Base-by-base conservation (phyloP, 2,797 vertebrate genomes). In the Staurois parvus region DNA sequence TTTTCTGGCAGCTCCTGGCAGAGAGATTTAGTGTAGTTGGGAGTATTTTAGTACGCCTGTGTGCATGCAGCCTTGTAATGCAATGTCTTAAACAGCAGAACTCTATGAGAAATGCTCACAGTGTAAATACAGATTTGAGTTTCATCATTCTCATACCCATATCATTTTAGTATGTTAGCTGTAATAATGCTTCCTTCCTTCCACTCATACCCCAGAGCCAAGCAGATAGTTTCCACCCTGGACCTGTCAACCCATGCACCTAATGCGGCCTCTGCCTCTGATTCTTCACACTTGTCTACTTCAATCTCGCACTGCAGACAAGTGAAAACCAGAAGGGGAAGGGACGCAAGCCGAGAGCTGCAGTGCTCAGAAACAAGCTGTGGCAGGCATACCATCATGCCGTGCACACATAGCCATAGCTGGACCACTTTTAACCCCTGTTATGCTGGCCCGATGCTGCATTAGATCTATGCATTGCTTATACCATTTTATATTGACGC, bases 251-350 rank as follows among this genome's bases (percentile, higher is more conserved):
- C 87, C 92, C 88, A 2, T 10, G 90, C 90, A 82, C 89, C 89
- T 88, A 90, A 91, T 87, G 88, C 88, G 86, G 88, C 88, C 90
- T 89, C 89, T 88, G 90, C 89, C 88, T 90, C 56, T 88, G 91
- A 91, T 91, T 90, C 91, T 90, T 93, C 91, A 93, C 91, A 92
- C 91, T 92, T 92, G 92, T 92, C 90, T 90, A 12, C 90, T 93
- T 83, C 88, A 76, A 90, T 93, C 89, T 91, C 79, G 4, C 78
- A 4, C 85, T 9, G 29, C 73, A 13, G 90, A 90, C 88, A 59
- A 89, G 90, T 19, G 4, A 83, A 84, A 87, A 75, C 70, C 72
- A 84, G 62, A 84, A 87, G 81, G 70, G 67, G 68, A 83, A 78
- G 72, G 74, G 80, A 83, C 45, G 24, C 15, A 37, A 68, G 56